Percentiles rank a stretch among this genome's conserved stretches.
These are phyloP conservation scores for Acanthornis magna DNA, from an alignment of 2,797 vertebrate genomes.

Conservation along the genomic window DNA sequence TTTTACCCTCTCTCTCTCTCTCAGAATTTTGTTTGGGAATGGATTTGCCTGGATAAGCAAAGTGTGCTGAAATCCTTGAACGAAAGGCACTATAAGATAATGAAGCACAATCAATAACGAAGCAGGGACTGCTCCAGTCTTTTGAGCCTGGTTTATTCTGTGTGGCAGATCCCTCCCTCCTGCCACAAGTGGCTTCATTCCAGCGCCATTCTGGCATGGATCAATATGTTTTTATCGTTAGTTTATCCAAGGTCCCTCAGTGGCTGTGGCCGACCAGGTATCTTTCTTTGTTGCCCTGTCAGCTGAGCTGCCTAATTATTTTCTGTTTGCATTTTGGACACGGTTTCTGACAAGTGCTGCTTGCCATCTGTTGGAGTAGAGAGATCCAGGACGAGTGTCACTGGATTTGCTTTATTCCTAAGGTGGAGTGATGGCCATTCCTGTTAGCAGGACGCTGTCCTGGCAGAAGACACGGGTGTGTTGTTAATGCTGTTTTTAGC, in stretches of 20 bases:
- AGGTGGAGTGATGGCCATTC: neutral
- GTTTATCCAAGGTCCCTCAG: slow-evolving; percentile 1
- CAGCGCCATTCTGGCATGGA: neutral
- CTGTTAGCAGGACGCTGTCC: neutral
- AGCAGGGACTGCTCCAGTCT: neutral
- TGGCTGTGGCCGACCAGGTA: neutral
- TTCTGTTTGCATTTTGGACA: slow-evolving; percentile 56
- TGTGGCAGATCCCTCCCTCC: neutral
- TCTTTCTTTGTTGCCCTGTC: neutral
- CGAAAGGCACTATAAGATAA: neutral
- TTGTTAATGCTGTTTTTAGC: neutral
- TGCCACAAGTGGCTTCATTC: neutral
- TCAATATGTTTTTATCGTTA: neutral
- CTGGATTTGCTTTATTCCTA: slow-evolving; percentile 9
- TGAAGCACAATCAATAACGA: rapidly evolving
- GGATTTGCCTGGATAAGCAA: neutral
- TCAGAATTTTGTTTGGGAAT: neutral
- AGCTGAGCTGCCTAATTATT: slow-evolving; percentile 25
- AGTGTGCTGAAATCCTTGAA: neutral
- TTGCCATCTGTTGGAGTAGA: slow-evolving; percentile 60
- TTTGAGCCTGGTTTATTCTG: neutral
- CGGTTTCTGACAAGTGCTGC: slow-evolving; percentile 17
- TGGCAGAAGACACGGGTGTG: neutral
- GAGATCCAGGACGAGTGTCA: neutral
- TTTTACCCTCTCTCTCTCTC: neutral